A percentile compares a stretch with the other conserved stretches of the same genome.
Conservation (phyloP, 2,888 invertebrate species). For the Glyphotaelius pellucidus region DNA sequence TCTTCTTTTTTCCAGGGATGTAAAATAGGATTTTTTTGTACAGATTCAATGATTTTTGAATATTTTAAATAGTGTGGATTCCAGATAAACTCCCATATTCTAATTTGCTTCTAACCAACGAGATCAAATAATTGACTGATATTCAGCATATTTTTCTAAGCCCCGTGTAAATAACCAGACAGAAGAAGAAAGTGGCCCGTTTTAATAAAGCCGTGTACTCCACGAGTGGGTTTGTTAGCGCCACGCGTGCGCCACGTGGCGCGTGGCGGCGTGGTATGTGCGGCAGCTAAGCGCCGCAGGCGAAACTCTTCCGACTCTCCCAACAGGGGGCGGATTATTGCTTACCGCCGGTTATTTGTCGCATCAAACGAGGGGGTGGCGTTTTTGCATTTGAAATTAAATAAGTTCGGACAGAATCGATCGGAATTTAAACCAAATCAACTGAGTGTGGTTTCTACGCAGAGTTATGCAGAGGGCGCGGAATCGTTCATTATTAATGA, state of each 20-base stretch:
- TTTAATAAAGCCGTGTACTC: constrained; percentile 27
- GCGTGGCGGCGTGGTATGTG: neutral
- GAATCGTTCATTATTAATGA: no score
- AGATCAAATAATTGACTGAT: neutral
- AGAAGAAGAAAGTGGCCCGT: neutral
- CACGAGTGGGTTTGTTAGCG: constrained; percentile 42
- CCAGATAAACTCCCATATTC: no score
- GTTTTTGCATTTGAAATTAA: neutral
- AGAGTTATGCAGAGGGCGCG: no score
- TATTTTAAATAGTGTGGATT: no score
- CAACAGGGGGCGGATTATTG: neutral
- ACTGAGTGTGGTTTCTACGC: neutral
- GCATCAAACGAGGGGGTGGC: neutral
- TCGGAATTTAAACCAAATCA: neutral
- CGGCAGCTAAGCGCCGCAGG: neutral
- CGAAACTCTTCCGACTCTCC: neutral
- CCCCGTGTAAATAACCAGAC: neutral
- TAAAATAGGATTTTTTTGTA: no score
- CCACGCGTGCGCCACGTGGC: constrained; percentile 38
- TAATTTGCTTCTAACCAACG: no score
- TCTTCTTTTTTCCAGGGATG: no score
- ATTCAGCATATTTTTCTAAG: neutral
- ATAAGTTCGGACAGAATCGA: neutral
- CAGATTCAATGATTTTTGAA: no score
- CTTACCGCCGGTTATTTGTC: constrained; percentile 15